Conservation (phyloP, 1,140 invertebrate species). For the Pachypeltis micranthus region DNA sequence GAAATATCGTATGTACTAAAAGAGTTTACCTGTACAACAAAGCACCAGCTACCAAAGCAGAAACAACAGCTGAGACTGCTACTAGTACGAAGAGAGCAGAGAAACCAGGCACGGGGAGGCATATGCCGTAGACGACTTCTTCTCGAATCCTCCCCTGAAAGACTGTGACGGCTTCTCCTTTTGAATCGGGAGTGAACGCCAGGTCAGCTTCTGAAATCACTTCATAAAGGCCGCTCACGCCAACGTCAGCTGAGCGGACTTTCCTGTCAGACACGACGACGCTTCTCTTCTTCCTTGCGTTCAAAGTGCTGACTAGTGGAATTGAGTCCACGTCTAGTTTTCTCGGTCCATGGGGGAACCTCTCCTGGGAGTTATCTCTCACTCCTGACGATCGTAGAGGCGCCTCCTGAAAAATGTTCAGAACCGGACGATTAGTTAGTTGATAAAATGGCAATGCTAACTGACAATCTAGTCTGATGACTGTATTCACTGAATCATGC, state of each 20-base stretch:
- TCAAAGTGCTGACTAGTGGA: slow-evolving; percentile 25
- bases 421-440: too few species aligned
- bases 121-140: slow-evolving; percentile 71
- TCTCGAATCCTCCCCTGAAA: slow-evolving; percentile 55
- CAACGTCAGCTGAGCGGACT: slow-evolving; percentile 66
- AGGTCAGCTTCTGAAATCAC: slow-evolving; percentile 83
- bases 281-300: slow-evolving; percentile 44
- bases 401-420: slow-evolving; percentile 15
- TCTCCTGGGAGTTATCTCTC: slow-evolving; percentile 46
- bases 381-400: slow-evolving; percentile 24
- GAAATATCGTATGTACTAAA: too few species aligned
- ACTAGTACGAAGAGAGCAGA: slow-evolving; percentile 76
- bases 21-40: slow-evolving; percentile 48
- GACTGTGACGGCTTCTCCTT: slow-evolving; percentile 66
- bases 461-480: too few species aligned
- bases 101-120: slow-evolving; percentile 76
- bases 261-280: slow-evolving; percentile 57
- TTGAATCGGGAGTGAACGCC: slow-evolving; percentile 72
- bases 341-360: slow-evolving; percentile 70
- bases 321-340: slow-evolving; percentile 45
- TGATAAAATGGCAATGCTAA: too few species aligned
- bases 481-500: too few species aligned
- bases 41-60: slow-evolving; percentile 62
- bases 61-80: slow-evolving; percentile 69
- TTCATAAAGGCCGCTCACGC: slow-evolving; percentile 73